phyloP scores from a whole-genome alignment of 2,888 invertebrate genomes.

The Spisula subtruncata region DNA sequence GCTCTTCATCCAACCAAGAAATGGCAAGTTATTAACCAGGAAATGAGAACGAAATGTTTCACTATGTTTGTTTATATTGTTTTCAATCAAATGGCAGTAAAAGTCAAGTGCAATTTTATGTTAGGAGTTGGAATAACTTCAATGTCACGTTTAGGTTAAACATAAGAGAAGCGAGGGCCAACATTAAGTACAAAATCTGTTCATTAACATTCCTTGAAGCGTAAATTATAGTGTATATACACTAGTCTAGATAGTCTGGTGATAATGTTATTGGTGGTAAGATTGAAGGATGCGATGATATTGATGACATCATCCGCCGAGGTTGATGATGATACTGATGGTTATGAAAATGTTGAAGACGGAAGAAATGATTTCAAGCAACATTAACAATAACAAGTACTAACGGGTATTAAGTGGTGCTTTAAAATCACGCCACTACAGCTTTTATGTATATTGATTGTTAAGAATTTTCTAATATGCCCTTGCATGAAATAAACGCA shows the following conservation, averaged over 20 bases:
- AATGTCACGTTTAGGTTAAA: conserved; percentile 9
- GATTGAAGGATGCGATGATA: neutral
- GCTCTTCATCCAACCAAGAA: conserved; percentile 8
- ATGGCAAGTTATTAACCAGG: neutral
- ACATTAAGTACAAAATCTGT: conserved; percentile 4
- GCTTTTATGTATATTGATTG: neutral
- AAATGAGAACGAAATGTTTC: neutral
- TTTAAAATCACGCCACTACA: neutral
- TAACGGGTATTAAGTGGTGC: neutral
- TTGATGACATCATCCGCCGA: neutral
- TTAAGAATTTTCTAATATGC: neutral
- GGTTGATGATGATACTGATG: neutral
- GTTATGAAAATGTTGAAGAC: neutral
- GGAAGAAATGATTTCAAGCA: neutral
- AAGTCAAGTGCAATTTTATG: conserved; percentile 18
- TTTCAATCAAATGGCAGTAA: conserved; percentile 1
- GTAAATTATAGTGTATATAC: neutral
- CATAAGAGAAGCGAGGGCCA: neutral
- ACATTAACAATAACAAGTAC: neutral
- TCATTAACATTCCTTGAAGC: conserved; percentile 7
- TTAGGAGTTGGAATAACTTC: conserved; percentile 6
- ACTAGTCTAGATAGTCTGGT: neutral
- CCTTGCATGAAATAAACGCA: no score
- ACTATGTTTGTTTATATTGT: conserved; percentile 11
- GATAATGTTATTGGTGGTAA: neutral